Conservation (phyloP, 2,113 vertebrate genomes). For the Pseudorectes ferrugineus region DNA sequence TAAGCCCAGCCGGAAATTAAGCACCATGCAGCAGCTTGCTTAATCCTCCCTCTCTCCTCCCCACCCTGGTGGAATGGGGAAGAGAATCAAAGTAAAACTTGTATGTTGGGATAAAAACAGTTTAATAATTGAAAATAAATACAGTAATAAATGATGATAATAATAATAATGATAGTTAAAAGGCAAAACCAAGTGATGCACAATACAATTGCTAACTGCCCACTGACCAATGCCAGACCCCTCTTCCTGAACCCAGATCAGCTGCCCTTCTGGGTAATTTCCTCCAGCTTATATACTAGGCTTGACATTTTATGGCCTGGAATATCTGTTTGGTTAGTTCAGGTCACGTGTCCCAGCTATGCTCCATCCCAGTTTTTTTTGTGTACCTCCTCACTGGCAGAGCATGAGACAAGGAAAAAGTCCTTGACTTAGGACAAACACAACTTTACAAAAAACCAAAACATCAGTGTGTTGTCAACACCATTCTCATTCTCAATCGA, state of each 20-base stretch:
- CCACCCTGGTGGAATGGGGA: background rate
- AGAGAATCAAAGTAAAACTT: background rate
- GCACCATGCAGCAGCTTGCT: background rate
- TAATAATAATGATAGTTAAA: background rate
- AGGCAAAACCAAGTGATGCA: background rate
- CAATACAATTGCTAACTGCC: background rate
- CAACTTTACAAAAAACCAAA: fast-evolving
- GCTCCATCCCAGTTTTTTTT: background rate
- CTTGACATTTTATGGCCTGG: background rate
- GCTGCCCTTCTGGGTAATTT: background rate
- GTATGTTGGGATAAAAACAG: background rate
- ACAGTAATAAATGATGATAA: background rate
- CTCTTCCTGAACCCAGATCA: background rate
- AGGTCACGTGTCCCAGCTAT: background rate
- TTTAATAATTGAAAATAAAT: background rate
- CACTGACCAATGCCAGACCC: background rate
- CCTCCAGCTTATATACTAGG: background rate
- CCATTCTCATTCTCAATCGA: background rate
- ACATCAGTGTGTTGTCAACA: background rate
- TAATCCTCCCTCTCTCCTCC: too few species aligned
- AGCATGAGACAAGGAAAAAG: background rate
- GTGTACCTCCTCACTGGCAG: background rate
- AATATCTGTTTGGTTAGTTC: background rate
- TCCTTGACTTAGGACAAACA: background rate
- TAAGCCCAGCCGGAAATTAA: background rate